Conservation (phyloP, 2,888 invertebrate genomes). For the Bugula neritina region DNA sequence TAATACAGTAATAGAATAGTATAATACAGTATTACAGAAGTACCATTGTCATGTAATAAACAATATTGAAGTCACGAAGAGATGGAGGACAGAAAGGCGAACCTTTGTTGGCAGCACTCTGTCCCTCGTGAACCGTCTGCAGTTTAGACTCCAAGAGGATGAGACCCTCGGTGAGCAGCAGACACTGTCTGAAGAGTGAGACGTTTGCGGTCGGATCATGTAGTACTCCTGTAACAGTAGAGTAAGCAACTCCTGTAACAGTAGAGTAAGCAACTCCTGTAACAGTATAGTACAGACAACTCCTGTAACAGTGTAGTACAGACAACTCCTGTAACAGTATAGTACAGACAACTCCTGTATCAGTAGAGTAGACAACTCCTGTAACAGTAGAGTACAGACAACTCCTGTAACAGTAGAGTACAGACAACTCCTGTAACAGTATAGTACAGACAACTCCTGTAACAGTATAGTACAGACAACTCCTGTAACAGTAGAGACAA, state of each 20-base stretch:
- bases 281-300: too few relatives aligned
- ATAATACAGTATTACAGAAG: too few relatives aligned
- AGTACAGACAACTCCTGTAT: neutral
- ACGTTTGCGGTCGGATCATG: neutral
- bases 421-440: neutral
- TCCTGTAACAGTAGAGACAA: neutral
- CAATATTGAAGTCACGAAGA: too few relatives aligned
- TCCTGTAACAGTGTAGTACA: neutral
- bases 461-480: neutral
- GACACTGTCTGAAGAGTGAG: neutral
- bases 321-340: neutral
- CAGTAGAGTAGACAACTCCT: conserved; percentile 14
- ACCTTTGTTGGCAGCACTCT: neutral
- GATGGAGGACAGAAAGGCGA: too few relatives aligned
- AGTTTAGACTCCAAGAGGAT: conserved; percentile 16
- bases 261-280: neutral
- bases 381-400: neutral
- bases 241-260: neutral
- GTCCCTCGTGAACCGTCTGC: neutral
- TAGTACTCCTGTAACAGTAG: neutral
- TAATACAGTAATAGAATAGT: too few relatives aligned
- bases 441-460: too few relatives aligned
- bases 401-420: neutral
- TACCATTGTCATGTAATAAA: too few relatives aligned
- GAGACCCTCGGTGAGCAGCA: conserved; percentile 17